phyloP scores from a whole-genome alignment of 2,888 invertebrate genomes.

The Pristionchus maxplancki region DNA sequence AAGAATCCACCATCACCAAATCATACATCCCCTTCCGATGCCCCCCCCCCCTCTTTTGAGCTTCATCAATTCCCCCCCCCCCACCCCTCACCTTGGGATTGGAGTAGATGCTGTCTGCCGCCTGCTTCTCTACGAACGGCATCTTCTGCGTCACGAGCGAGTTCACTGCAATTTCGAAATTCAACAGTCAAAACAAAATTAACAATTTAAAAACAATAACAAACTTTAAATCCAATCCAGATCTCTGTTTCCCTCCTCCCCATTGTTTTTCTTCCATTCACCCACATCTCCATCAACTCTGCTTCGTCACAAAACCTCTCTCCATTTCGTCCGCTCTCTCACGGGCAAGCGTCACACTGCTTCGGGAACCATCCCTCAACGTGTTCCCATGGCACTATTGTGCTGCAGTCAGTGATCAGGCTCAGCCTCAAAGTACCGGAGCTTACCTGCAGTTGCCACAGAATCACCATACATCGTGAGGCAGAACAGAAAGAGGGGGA shows the following conservation, averaged over 20 bases:
- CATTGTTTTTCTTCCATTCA: not conserved
- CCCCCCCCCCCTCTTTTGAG: too few relatives aligned
- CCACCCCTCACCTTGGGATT: not conserved
- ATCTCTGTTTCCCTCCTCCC: not conserved
- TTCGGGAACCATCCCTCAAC: too few relatives aligned
- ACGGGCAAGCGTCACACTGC: too few relatives aligned
- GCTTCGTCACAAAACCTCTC: too few relatives aligned
- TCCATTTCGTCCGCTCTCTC: too few relatives aligned
- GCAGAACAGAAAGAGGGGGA: too few relatives aligned
- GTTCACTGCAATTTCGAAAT: slow-evolving; percentile 7
- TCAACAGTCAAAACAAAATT: not conserved
- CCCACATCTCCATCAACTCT: not conserved
- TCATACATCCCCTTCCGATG: too few relatives aligned
- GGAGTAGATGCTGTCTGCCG: slow-evolving; percentile 16
- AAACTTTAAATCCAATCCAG: not conserved
- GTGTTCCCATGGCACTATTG: not conserved
- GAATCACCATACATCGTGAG: too few relatives aligned
- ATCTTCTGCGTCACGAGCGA: slow-evolving; percentile 7
- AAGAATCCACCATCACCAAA: too few relatives aligned
- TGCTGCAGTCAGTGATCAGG: not conserved
- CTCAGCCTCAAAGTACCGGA: not conserved
- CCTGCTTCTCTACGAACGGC: slow-evolving; percentile 37
- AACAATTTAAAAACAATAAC: not conserved
- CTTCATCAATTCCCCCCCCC: not conserved
- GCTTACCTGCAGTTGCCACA: too few relatives aligned